These are phyloP conservation scores for Macroramphosus scolopax DNA, from an alignment of 2,797 vertebrate species.

Conservation along the genomic window DNA sequence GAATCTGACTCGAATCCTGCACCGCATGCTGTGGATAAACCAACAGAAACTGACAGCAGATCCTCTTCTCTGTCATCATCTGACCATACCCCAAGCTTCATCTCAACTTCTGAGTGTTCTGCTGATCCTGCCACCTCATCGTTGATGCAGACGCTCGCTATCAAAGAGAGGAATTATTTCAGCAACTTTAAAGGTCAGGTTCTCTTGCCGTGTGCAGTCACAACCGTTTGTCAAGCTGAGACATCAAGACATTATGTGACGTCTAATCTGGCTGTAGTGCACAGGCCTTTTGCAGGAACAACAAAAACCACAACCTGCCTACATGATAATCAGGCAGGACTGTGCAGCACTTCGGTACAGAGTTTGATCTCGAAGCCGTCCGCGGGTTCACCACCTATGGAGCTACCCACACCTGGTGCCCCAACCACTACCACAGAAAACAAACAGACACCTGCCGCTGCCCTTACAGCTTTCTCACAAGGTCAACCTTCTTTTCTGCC, in stretches of 20 bases:
- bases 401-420: conserved; percentile 11
- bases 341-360: conserved; percentile 45
- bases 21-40: conserved; percentile 14
- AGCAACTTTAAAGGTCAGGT: no score
- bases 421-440: conserved; percentile 22
- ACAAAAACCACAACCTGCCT: conserved; percentile 54
- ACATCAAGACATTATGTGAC: conserved; percentile 4
- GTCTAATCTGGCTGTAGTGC: conserved; percentile 13
- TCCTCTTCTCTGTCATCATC: conserved; percentile 11
- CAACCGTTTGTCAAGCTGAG: conserved; percentile 9
- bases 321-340: conserved; percentile 26
- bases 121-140: no score
- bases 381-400: not conserved
- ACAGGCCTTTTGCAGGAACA: conserved; percentile 41
- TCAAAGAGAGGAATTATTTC: no score
- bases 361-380: conserved; percentile 24
- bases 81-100: no score
- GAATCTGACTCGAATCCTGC: conserved; percentile 31
- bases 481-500: conserved; percentile 3
- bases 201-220: conserved; percentile 2
- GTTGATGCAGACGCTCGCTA: conserved; percentile 4
- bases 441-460: conserved; percentile 12
- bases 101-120: no score
- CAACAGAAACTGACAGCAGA: not conserved
- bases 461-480: conserved; percentile 9